Evolutionary conservation across 2,797 vertebrate species (phyloP).

Genomic region (Xenopus petersii): DNA sequence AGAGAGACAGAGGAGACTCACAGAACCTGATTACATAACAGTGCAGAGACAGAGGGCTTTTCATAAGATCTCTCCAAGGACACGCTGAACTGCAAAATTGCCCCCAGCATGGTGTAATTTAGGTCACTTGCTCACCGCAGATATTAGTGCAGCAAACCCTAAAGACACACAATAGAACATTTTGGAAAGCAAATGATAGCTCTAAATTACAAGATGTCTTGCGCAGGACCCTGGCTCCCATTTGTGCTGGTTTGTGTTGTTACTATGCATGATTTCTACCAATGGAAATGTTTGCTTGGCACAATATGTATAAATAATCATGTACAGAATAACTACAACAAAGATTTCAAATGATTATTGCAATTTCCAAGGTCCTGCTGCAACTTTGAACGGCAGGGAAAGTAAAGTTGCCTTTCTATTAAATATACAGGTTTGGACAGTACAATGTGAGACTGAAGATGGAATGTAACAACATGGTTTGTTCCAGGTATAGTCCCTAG

Average conservation of each 20-base stretch:
- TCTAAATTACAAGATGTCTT: background rate
- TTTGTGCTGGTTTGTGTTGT: background rate
- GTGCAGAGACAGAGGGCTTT: background rate
- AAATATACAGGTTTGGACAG: no score
- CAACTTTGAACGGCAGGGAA: no score
- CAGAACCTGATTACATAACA: conserved; percentile 2
- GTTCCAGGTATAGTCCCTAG: no score
- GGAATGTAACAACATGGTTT: no score
- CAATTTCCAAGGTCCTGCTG: no score
- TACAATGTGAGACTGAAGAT: no score
- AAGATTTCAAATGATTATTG: no score
- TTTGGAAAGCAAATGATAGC: background rate
- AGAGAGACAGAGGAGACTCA: background rate
- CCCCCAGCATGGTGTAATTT: conserved; percentile 1
- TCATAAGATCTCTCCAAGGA: conserved; percentile 1
- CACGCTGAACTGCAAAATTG: background rate
- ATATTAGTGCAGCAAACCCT: background rate
- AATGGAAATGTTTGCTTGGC: no score
- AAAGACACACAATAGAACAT: background rate
- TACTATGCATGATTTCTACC: background rate
- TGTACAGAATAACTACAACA: no score
- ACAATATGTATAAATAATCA: no score
- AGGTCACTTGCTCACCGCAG: background rate
- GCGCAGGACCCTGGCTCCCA: background rate
- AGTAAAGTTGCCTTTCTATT: no score